A percentile compares a stretch with the other conserved stretches of the same genome.
Conservation (phyloP, 2,888 invertebrate species). For the Tuta absoluta region DNA sequence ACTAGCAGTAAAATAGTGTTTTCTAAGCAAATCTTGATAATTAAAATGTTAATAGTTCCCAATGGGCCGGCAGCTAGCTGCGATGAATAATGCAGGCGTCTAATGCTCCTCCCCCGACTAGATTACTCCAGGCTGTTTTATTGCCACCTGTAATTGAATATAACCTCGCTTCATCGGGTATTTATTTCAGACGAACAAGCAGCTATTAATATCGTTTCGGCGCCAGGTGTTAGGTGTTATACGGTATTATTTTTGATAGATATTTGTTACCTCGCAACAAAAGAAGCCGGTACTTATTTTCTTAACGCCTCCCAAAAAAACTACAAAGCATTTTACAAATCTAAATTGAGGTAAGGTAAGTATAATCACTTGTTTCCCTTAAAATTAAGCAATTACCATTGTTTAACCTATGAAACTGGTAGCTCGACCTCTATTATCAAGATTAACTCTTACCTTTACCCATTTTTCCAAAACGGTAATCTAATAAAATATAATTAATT, state of each 20-base stretch:
- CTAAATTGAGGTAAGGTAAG: background rate
- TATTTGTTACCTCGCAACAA: background rate
- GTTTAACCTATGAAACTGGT: background rate
- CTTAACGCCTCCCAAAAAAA: background rate
- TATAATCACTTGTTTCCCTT: background rate
- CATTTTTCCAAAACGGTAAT: constrained; percentile 13
- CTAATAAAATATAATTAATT: constrained; percentile 20
- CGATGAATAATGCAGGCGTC: constrained; percentile 28
- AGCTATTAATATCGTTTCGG: constrained; percentile 11
- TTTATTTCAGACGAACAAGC: constrained; percentile 20
- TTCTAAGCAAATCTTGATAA: constrained; percentile 37
- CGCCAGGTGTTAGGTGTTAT: constrained; percentile 7
- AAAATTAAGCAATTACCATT: background rate
- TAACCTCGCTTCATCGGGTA: constrained; percentile 23
- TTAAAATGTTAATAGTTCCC: constrained; percentile 51
- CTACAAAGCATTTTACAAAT: background rate
- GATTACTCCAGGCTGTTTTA: constrained; percentile 20
- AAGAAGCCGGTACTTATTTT: background rate
- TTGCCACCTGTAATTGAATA: constrained; percentile 29
- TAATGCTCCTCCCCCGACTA: constrained; percentile 13
- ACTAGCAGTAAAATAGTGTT: constrained; percentile 20
- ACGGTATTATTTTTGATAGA: background rate
- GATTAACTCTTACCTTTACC: constrained; percentile 2
- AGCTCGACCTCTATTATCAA: constrained; percentile 4
- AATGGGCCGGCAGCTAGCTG: constrained; percentile 25